A percentile compares a stretch with the other conserved stretches of the same genome.
Conservation (phyloP, 2,888 invertebrate genomes). For the Priocnemis perturbator region DNA sequence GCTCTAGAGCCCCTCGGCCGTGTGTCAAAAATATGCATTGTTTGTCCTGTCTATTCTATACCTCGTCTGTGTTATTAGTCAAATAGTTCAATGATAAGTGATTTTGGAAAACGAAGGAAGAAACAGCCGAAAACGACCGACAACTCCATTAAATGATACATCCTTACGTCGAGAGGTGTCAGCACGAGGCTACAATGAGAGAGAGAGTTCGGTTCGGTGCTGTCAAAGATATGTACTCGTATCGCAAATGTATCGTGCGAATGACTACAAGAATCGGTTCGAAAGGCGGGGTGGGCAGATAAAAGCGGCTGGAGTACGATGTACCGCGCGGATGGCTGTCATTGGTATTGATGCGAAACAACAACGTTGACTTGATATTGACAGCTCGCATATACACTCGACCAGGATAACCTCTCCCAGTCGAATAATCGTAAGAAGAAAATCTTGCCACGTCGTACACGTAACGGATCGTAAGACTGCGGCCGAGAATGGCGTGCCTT, state of each 20-base stretch:
- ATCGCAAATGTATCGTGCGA: constrained; percentile 5
- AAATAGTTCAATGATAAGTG: too few relatives aligned
- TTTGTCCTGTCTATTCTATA: too few relatives aligned
- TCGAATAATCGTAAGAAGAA: constrained; percentile 14
- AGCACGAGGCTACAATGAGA: too few relatives aligned
- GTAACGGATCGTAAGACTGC: not conserved
- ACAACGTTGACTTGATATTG: constrained; percentile 15
- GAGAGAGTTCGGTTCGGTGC: not conserved
- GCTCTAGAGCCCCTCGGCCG: too few relatives aligned
- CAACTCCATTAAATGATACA: too few relatives aligned
- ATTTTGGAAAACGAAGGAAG: too few relatives aligned
- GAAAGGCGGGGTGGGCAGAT: constrained; percentile 23
- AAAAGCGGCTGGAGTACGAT: constrained; percentile 28
- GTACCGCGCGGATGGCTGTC: constrained; percentile 24
- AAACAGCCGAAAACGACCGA: too few relatives aligned
- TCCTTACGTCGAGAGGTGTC: too few relatives aligned
- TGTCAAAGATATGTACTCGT: constrained; percentile 12
- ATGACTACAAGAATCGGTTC: constrained; percentile 17
- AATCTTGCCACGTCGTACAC: constrained; percentile 25
- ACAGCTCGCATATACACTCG: constrained; percentile 12
- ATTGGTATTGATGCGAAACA: constrained; percentile 37
- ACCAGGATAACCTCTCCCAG: constrained; percentile 40
- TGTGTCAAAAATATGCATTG: too few relatives aligned
- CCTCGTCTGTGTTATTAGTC: too few relatives aligned
- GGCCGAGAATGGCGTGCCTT: constrained; percentile 83